A percentile compares a stretch with the other conserved stretches of the same genome.
Evolutionary conservation across 2,888 invertebrate species (phyloP).

Genomic region (Philereme vetulata): DNA sequence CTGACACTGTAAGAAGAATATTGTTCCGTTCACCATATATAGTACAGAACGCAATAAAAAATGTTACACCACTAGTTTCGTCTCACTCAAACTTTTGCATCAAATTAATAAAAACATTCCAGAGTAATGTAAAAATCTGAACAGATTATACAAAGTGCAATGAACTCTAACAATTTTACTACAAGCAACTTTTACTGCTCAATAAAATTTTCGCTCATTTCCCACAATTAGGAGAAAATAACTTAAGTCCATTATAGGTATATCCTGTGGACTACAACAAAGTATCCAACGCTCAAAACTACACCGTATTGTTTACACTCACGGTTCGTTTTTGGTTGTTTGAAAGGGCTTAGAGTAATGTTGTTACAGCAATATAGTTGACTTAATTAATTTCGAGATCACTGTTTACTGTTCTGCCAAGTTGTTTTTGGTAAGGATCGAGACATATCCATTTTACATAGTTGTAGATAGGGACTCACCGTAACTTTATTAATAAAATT

Average conservation of each 20-base stretch:
- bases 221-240: conserved; percentile 62
- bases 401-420: conserved; percentile 46
- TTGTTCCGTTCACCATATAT: too few species aligned
- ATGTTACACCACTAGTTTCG: not conserved
- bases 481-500: not conserved
- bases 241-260: conserved; percentile 41
- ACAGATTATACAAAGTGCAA: conserved; percentile 61
- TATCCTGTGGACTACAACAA: conserved; percentile 31
- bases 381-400: conserved; percentile 60
- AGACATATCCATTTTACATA: conserved; percentile 1
- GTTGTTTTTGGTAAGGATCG: conserved; percentile 31
- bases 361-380: conserved; percentile 52
- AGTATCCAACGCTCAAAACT: conserved; percentile 9
- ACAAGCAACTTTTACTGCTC: conserved; percentile 66
- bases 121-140: conserved; percentile 54
- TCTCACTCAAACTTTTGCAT: conserved; percentile 31
- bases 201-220: conserved; percentile 75
- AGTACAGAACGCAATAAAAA: too few species aligned
- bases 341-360: conserved; percentile 38
- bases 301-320: conserved; percentile 4
- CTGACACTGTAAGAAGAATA: too few species aligned
- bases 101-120: conserved; percentile 39
- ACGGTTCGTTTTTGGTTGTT: conserved; percentile 9
- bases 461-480: not conserved
- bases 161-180: conserved; percentile 69